phyloP scores from a whole-genome alignment of 2,113 vertebrate species.

The Heterochromis multidens region DNA sequence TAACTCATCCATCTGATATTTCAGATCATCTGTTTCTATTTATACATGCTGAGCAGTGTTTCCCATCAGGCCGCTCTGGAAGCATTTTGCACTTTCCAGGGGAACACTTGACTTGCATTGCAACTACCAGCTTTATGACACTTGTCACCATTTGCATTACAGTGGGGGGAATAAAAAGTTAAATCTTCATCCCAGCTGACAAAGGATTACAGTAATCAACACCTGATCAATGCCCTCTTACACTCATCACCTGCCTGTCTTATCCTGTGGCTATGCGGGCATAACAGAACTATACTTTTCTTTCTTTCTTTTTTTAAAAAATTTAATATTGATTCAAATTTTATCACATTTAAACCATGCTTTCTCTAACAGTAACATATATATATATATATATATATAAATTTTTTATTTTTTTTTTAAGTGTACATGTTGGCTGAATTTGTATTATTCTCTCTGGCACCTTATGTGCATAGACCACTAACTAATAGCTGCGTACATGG shows the following conservation, averaged over 20 bases:
- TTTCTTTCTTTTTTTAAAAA: neutral
- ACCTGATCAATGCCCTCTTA: neutral
- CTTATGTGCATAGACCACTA: neutral
- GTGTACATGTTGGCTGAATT: neutral
- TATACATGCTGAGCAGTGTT: neutral
- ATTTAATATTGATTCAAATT: neutral
- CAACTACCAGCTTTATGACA: neutral
- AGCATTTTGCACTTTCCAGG: neutral
- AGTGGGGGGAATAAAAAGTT: neutral
- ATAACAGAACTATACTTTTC: neutral
- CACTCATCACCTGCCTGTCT: neutral
- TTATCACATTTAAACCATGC: neutral
- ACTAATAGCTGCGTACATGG: neutral
- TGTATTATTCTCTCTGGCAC: slow-evolving; percentile 26
- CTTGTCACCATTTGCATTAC: neutral
- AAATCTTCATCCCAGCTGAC: neutral
- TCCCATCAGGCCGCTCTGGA: neutral
- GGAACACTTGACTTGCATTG: neutral
- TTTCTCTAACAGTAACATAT: neutral
- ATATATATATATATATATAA: neutral
- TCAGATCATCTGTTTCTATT: slow-evolving; percentile 46
- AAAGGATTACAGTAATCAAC: neutral
- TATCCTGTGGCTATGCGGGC: neutral
- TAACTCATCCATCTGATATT: slow-evolving; percentile 44
- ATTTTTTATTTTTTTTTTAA: neutral